A percentile compares a stretch with the other conserved stretches of the same genome.
phyloP scores from a whole-genome alignment of 1,140 invertebrate genomes.

The Atta cephalotes region DNA sequence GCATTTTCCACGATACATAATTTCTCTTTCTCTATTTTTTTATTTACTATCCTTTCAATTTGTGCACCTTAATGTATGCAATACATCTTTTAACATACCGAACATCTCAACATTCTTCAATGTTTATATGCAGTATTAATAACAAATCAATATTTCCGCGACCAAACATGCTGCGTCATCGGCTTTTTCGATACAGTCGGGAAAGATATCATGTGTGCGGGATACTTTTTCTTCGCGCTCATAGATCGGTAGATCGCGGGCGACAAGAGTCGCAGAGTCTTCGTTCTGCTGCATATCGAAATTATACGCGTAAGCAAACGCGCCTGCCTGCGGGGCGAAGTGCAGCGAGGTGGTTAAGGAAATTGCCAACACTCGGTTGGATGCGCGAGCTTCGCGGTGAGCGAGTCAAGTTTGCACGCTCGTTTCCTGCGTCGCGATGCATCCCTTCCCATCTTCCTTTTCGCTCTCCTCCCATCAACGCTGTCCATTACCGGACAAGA shows the following conservation, averaged over 20 bases:
- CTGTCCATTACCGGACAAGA: not conserved
- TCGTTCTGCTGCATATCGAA: constrained; percentile 44
- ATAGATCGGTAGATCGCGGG: not conserved
- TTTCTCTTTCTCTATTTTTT: no score
- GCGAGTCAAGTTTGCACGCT: constrained; percentile 63
- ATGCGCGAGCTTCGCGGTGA: constrained; percentile 51
- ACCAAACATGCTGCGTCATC: not conserved
- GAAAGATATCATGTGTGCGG: not conserved
- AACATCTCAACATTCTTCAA: no score
- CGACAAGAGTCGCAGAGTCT: not conserved
- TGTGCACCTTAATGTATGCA: no score
- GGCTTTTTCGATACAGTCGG: not conserved
- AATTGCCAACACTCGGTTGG: constrained; percentile 63
- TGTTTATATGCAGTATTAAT: not conserved
- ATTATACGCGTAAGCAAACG: constrained; percentile 59
- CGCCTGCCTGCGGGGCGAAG: constrained; percentile 49
- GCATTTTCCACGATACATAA: no score
- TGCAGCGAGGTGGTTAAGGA: constrained; percentile 68
- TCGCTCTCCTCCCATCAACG: no score
- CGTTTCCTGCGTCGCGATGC: constrained; percentile 50
- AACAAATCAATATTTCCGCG: not conserved
- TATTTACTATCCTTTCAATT: no score
- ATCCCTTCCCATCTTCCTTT: not conserved
- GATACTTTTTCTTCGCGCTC: no score
- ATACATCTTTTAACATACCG: no score